Base-by-base conservation (phyloP, 2,888 invertebrate genomes). In the Lampropteryx suffumata region DNA sequence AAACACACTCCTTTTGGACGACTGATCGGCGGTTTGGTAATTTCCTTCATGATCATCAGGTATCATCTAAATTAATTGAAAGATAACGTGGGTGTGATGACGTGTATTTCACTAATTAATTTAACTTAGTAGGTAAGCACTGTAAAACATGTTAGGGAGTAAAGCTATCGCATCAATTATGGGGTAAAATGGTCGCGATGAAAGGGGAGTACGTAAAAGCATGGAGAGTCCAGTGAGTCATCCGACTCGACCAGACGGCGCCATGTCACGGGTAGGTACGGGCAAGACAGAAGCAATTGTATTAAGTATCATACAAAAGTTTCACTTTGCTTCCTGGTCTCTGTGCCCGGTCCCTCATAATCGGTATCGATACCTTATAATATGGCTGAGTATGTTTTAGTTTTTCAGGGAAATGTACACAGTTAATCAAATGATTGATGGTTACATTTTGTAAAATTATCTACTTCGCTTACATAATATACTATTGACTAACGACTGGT, bases 141-240 rank as follows among this genome's bases (percentile, higher is more conserved):
- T 55, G 52, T 50, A 24, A 55, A 34, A 40, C 44, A 32, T 53
- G 47, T 28, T 46, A 29, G 40, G 53, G 50, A 47, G 52, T 40
- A 32, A n/a, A n/a, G n/a, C n/a, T 49, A 61, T 53, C 65, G 67
- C 69, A 76, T 73, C 79, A 82, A 82, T 84, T 82, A 83, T 78
- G 77, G 82, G 82, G 84, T 83, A 79, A 76, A 79, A 68, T 71
- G 60, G 64, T 66, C 70, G 65, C 72, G 71, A 73, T 72, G 76
- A 71, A 82, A 81, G 84, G 86, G 84, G 82, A 79, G 76, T 64
- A 67, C 66, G 65, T 61, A 59, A 62, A 51, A 57, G 50, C 44
- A 44, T 57, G 87, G 84, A 81, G 82, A 79, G 80, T 71, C 88
- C 87, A 64, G 73, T 89, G 89, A 89, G 72, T 89, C 89, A 89